phyloP scores from a whole-genome alignment of 1,140 invertebrate genomes.

The Heterodera carotae region DNA sequence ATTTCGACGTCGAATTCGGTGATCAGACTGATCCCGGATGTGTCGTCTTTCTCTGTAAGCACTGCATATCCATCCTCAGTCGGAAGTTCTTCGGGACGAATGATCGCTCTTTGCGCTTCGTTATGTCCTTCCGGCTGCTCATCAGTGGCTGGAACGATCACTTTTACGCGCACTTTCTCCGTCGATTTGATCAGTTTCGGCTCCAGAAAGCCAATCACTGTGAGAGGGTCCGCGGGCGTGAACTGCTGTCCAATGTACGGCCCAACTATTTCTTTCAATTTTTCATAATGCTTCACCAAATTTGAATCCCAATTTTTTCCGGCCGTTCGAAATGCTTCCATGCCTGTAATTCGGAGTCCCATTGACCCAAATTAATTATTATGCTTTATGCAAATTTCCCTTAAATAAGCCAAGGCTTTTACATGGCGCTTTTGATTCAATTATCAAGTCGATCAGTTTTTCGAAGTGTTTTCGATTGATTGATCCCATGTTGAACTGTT shows the following conservation, averaged over 20 bases:
- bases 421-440: neutral
- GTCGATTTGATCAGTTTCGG: neutral
- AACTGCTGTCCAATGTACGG: neutral
- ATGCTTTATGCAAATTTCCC: neutral
- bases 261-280: neutral
- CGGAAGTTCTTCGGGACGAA: neutral
- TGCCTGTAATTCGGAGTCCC: neutral
- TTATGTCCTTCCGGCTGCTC: too few species aligned
- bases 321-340: slow-evolving; percentile 2
- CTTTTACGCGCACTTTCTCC: neutral
- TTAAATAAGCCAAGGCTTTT: neutral
- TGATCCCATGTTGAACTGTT: neutral
- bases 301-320: neutral
- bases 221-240: slow-evolving; percentile 19
- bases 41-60: too few species aligned
- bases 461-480: neutral
- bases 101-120: too few species aligned
- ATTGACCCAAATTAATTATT: too few species aligned
- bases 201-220: slow-evolving; percentile 10
- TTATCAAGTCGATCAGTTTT: slow-evolving; percentile 3
- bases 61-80: neutral
- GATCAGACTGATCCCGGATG: neutral
- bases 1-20: neutral
- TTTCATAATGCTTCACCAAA: neutral
- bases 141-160: slow-evolving; percentile 2